phyloP scores from a whole-genome alignment of 2,888 invertebrate genomes.

The Leuctra nigra region DNA sequence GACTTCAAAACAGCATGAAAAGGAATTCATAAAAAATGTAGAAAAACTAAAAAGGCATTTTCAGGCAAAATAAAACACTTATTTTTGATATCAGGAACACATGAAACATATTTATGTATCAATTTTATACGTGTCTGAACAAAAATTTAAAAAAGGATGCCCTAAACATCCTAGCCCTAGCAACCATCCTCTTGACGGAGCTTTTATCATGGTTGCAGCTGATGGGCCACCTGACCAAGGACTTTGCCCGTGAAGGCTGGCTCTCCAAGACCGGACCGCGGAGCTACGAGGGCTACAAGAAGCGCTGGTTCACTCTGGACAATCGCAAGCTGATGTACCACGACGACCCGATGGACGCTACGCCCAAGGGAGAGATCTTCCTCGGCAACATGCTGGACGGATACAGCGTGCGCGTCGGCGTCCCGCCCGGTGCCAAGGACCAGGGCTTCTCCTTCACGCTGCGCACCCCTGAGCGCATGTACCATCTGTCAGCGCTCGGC shows the following conservation, averaged over 20 bases:
- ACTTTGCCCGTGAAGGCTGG: conserved; percentile 82
- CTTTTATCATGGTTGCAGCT: too few species aligned
- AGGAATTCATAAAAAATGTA: too few species aligned
- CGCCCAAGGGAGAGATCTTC: conserved; percentile 87
- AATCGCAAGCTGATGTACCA: conserved; percentile 90
- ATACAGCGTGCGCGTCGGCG: conserved; percentile 63
- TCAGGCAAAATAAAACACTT: too few species aligned
- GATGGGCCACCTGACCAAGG: conserved; percentile 63
- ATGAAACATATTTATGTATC: too few species aligned
- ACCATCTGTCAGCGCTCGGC: conserved; percentile 66
- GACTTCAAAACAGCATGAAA: too few species aligned
- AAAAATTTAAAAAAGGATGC: neutral
- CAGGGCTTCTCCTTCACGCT: conserved; percentile 76
- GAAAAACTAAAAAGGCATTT: too few species aligned
- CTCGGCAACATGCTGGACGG: conserved; percentile 72
- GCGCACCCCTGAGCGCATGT: conserved; percentile 70
- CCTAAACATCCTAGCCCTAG: neutral
- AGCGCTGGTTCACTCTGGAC: conserved; percentile 84
- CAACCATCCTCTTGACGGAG: neutral
- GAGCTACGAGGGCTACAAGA: conserved; percentile 71
- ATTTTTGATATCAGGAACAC: too few species aligned
- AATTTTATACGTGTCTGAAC: too few species aligned
- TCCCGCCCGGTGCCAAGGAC: conserved; percentile 60
- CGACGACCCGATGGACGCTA: conserved; percentile 77
- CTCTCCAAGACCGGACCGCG: conserved; percentile 84